Evolutionary conservation across 2,888 invertebrate genomes (phyloP).

Genomic region (Heliconius sara): DNA sequence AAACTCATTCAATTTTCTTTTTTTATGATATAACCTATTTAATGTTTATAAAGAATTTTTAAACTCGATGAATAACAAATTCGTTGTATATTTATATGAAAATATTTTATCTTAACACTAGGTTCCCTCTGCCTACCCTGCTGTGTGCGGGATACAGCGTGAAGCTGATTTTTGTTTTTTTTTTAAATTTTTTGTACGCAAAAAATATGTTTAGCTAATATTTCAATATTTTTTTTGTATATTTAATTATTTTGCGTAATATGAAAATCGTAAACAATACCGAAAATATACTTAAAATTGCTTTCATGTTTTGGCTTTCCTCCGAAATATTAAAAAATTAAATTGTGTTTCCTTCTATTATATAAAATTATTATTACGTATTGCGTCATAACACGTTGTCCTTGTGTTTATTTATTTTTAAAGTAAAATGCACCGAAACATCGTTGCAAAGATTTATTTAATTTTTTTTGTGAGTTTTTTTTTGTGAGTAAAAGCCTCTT

Average conservation of each 20-base stretch:
- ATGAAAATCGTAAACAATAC: not conserved
- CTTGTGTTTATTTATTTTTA: too few species aligned
- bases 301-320: not conserved
- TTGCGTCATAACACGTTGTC: too few species aligned
- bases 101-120: not conserved
- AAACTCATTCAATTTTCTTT: constrained; percentile 51
- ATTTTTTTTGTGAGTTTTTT: too few species aligned
- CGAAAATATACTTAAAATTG: not conserved
- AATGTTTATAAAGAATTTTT: constrained; percentile 24
- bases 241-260: not conserved
- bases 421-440: too few species aligned
- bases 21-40: constrained; percentile 44
- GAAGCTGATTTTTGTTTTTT: too few species aligned
- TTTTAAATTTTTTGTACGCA: not conserved
- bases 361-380: not conserved
- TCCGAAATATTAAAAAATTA: not conserved
- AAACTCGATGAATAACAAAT: not conserved
- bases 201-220: not conserved
- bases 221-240: not conserved
- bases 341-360: not conserved
- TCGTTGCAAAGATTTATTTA: too few species aligned
- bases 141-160: too few species aligned
- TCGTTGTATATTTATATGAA: not conserved
- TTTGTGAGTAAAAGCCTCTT: too few species aligned
- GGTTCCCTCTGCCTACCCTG: too few species aligned